Evolutionary conservation across 2,797 vertebrate species (phyloP).

Genomic region (Pampus argenteus): DNA sequence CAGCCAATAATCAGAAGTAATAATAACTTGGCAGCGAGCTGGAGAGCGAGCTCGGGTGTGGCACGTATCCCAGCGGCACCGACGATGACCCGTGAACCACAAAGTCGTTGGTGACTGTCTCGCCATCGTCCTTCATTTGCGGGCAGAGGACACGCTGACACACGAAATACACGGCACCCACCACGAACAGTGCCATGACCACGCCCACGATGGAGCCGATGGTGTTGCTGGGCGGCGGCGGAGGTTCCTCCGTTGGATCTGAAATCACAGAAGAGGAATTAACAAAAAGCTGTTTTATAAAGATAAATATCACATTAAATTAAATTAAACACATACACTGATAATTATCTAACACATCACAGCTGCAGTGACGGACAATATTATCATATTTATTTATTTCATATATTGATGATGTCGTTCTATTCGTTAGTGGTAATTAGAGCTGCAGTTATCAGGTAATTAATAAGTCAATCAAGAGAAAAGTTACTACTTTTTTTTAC

Average conservation of each 20-base stretch:
- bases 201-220: conserved; percentile 95
- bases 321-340: no score
- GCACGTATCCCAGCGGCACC: conserved; percentile 94
- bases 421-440: no score
- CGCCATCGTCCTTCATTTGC: conserved; percentile 96
- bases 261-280: conserved; percentile 26
- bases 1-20: no score
- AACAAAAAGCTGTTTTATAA: no score
- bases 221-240: conserved; percentile 91
- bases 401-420: no score
- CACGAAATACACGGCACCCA: conserved; percentile 95
- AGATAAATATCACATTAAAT: no score
- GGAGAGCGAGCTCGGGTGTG: conserved; percentile 93
- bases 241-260: conserved; percentile 95
- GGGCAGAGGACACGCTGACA: conserved; percentile 96
- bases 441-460: no score
- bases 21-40: conserved; percentile 88
- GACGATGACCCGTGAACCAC: conserved; percentile 93
- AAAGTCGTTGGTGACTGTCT: conserved; percentile 95
- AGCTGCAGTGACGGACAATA: no score
- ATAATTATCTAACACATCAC: no score
- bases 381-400: no score
- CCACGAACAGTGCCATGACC: conserved; percentile 93
- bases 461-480: no score
- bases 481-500: no score